Percentiles rank a stretch among this genome's conserved stretches.
Evolutionary conservation across 1,140 invertebrate species (phyloP).

Genomic region (Oedothorax gibbosus): DNA sequence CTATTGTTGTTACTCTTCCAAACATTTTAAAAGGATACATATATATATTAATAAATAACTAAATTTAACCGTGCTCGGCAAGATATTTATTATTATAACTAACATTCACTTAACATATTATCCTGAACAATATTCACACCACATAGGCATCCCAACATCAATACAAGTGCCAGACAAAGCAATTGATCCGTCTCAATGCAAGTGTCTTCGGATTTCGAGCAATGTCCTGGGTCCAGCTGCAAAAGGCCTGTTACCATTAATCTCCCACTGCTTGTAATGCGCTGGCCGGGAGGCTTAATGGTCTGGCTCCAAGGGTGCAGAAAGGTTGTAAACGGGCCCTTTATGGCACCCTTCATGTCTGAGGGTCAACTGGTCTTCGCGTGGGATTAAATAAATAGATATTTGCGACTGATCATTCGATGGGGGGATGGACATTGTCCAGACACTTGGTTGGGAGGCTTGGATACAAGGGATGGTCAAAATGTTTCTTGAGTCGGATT

Average conservation of each 20-base stretch:
- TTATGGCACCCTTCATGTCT: constrained; percentile 42
- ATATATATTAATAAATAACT: no score
- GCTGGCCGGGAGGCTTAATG: constrained; percentile 43
- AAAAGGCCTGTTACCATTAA: constrained; percentile 48
- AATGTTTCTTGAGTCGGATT: no score
- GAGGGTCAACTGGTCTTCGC: constrained; percentile 51
- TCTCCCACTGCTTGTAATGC: constrained; percentile 43
- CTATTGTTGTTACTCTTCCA: no score
- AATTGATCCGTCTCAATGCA: constrained; percentile 9
- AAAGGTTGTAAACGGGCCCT: constrained; percentile 60
- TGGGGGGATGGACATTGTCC: constrained; percentile 32
- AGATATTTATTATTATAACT: no score
- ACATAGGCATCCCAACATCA: no score
- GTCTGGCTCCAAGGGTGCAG: constrained; percentile 24
- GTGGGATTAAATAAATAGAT: constrained; percentile 59
- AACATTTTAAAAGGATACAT: no score
- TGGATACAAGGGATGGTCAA: no score
- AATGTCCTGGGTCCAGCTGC: constrained; percentile 30
- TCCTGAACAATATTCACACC: no score
- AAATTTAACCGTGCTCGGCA: no score
- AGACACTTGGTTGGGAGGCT: not conserved
- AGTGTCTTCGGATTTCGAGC: constrained; percentile 27
- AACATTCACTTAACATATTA: no score
- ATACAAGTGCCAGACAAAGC: no score
- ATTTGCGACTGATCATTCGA: constrained; percentile 49